Percentiles rank a stretch among this genome's conserved stretches.
phyloP scores from a whole-genome alignment of 2,888 invertebrate species.

The Acanthoscelides obtectus region DNA sequence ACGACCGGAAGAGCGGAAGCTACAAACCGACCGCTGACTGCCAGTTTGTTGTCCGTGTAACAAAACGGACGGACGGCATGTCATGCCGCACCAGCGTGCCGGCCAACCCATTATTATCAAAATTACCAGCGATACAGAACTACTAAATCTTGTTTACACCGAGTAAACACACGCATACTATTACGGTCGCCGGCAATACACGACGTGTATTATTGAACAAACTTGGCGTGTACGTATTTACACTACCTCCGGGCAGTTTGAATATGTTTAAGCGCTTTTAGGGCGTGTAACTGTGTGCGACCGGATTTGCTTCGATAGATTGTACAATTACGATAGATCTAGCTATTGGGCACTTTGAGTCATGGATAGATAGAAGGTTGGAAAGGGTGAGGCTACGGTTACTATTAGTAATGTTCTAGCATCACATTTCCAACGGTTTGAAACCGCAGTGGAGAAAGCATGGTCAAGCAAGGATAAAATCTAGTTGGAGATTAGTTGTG shows the following conservation, averaged over 20 bases:
- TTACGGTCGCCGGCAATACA: not conserved
- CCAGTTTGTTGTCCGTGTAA: not conserved
- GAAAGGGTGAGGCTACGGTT: too few relatives aligned
- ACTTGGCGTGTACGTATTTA: not conserved
- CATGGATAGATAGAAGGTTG: too few relatives aligned
- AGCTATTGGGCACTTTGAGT: too few relatives aligned
- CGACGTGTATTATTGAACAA: not conserved
- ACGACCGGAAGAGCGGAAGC: conserved; percentile 3
- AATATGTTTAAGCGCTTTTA: too few relatives aligned
- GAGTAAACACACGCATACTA: conserved; percentile 17
- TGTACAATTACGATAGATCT: too few relatives aligned
- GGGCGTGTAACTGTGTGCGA: too few relatives aligned
- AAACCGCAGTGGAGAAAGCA: too few relatives aligned
- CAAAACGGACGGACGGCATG: conserved; percentile 1
- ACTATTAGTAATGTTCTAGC: too few relatives aligned
- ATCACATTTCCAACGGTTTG: too few relatives aligned
- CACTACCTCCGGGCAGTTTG: not conserved
- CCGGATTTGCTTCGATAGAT: too few relatives aligned
- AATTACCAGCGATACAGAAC: conserved; percentile 21
- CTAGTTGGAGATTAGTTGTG: too few relatives aligned
- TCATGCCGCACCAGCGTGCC: conserved; percentile 2
- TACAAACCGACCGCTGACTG: not conserved
- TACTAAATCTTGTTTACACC: conserved; percentile 19
- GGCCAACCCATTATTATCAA: conserved; percentile 16
- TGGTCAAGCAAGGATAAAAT: too few relatives aligned